Conservation (phyloP, 2,113 vertebrate species). For the Hyperopisus bebe region DNA sequence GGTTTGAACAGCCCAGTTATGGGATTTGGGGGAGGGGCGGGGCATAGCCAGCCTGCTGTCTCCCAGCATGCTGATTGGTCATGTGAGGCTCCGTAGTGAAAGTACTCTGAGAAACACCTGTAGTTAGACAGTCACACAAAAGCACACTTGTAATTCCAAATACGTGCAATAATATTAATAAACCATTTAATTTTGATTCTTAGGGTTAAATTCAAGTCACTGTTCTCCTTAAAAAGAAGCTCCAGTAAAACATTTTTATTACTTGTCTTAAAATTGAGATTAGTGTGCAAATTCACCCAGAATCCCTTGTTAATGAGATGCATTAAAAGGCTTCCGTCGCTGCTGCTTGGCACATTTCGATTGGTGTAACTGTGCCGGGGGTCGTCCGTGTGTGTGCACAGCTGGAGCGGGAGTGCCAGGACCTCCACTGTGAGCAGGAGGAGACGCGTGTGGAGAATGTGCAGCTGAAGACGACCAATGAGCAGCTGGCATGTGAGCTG, state of each 20-base stretch:
- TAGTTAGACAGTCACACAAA: background rate
- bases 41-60: background rate
- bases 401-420: constrained; percentile 63
- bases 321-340: constrained; percentile 13
- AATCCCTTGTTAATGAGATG: background rate
- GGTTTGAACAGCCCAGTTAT: too few species aligned
- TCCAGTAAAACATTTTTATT: constrained; percentile 21
- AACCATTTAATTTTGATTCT: background rate
- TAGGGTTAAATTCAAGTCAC: background rate
- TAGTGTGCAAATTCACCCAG: background rate
- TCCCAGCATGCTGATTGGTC: background rate
- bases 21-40: too few species aligned
- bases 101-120: background rate
- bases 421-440: constrained; percentile 73
- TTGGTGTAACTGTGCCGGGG: background rate
- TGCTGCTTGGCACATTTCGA: constrained; percentile 22
- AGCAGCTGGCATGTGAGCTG: constrained; percentile 72
- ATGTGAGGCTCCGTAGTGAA: background rate
- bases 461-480: constrained; percentile 77
- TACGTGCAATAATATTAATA: background rate
- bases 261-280: constrained; percentile 25
- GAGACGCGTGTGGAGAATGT: constrained; percentile 77
- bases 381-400: background rate
- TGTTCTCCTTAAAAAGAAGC: constrained; percentile 17
- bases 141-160: background rate